A percentile compares a stretch with the other conserved stretches of the same genome.
Conservation (phyloP, 2,113 vertebrate genomes). For the Clarias macrocephalus region DNA sequence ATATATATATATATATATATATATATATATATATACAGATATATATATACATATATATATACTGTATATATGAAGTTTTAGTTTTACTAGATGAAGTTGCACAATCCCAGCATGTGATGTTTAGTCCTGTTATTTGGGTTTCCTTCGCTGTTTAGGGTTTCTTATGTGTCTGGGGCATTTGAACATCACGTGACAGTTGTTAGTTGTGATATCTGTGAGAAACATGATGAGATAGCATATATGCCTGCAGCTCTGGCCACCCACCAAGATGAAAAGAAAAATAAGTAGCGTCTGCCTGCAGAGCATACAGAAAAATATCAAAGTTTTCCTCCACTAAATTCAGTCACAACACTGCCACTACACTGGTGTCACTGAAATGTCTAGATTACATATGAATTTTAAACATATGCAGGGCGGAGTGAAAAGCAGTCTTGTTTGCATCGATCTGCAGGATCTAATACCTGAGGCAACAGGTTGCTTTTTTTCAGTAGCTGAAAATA, state of each 20-base stretch:
- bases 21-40: too few species aligned
- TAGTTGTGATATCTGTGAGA: constrained; percentile 31
- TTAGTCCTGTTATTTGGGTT: background rate
- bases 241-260: constrained; percentile 59
- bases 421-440: constrained; percentile 23
- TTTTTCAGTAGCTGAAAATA: constrained; percentile 52
- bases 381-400: too few species aligned
- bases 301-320: constrained; percentile 49
- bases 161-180: constrained; percentile 29
- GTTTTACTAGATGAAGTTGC: background rate
- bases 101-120: background rate
- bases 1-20: too few species aligned
- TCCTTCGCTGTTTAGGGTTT: background rate
- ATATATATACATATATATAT: constrained; percentile 44
- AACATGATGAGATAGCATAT: constrained; percentile 57
- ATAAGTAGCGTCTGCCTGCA: constrained; percentile 45
- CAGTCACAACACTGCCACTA: constrained; percentile 31
- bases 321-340: constrained; percentile 19
- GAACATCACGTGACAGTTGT: constrained; percentile 31
- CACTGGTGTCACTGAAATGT: background rate
- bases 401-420: too few species aligned
- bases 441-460: constrained; percentile 53
- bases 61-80: constrained; percentile 53
- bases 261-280: constrained; percentile 62
- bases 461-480: constrained; percentile 50